Conservation (phyloP, 2,113 vertebrate genomes). For the Ictidomys tridecemlineatus region DNA sequence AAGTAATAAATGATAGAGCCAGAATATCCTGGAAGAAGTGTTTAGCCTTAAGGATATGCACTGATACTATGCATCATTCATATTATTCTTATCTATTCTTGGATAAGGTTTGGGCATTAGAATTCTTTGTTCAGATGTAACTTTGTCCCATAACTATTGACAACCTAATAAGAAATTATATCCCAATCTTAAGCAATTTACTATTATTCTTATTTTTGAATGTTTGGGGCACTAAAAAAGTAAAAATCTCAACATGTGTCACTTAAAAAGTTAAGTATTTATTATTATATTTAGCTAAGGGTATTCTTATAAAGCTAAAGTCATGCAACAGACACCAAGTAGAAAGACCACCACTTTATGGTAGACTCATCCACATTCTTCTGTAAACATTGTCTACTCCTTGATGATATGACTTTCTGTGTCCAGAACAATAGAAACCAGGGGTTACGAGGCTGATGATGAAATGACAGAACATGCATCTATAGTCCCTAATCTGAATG, state of each 20-base stretch:
- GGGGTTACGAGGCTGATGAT: neutral
- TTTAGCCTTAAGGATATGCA: neutral
- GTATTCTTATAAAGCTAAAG: neutral
- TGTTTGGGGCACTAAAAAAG: neutral
- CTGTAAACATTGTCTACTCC: fast-evolving
- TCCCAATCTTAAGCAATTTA: neutral
- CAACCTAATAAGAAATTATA: neutral
- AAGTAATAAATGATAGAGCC: neutral
- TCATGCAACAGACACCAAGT: fast-evolving
- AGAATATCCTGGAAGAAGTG: neutral
- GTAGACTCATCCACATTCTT: neutral
- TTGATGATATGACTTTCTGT: neutral
- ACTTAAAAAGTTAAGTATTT: neutral
- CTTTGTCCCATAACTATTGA: neutral
- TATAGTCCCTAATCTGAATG: neutral
- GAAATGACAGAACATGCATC: neutral
- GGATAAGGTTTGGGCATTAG: neutral
- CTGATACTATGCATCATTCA: neutral
- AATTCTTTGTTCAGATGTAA: neutral
- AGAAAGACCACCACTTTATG: neutral
- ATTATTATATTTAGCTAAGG: neutral
- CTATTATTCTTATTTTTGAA: neutral
- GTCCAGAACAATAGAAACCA: neutral
- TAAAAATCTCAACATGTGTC: neutral
- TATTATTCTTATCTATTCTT: neutral